Evolutionary conservation across 1,140 invertebrate genomes (phyloP), one percentile per base, ranked within the genome.

Genomic region (Apocrypta bakeri): DNA sequence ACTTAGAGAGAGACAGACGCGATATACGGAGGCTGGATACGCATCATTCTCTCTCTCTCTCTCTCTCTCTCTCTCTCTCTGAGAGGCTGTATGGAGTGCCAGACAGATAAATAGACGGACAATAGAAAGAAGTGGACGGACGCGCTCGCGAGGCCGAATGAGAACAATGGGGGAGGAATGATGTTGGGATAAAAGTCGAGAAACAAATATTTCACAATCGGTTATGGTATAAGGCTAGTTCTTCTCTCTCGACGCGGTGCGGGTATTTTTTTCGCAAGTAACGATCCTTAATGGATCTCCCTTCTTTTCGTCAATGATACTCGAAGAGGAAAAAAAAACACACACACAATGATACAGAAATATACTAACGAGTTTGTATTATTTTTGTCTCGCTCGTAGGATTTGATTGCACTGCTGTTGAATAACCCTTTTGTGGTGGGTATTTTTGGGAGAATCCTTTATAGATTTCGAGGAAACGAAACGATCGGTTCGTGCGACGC

Each of bases 1-100:
- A 76, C 73, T 69, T 82, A 56, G 37, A 74, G 37, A 64, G 56
- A 72, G 69, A 73, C 40, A 71, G 27, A 79, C n/a, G 64, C 11
- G 48, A 40, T 14, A 27, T 31, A 11, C n/a, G n/a, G 25, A 25
- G 56, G 21, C n/a, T n/a, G n/a, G 29, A 14, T 17, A 25, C 66
- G 12, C 33, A 37, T 37, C 33, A 4, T 37, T 37, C 33, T 37
- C 33, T 37, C 33, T 37, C 33, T 37, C 33, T n/a, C 33, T 37
- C 33, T 37, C 33, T 37, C 33, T 37, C 33, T 37, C 33, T 37
- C 33, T 37, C 33, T 4, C 33, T 37, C 33, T 37, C 33, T 2
- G 33, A 37, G 33, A 37, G 33, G 33, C 33, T 9, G 33, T 37
- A 9, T 4, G 33, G 25, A 17, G 27, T 11, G 64, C 12, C 37